Evolutionary conservation across 2,888 invertebrate genomes (phyloP).

Genomic region (Agrilus biguttatus): DNA sequence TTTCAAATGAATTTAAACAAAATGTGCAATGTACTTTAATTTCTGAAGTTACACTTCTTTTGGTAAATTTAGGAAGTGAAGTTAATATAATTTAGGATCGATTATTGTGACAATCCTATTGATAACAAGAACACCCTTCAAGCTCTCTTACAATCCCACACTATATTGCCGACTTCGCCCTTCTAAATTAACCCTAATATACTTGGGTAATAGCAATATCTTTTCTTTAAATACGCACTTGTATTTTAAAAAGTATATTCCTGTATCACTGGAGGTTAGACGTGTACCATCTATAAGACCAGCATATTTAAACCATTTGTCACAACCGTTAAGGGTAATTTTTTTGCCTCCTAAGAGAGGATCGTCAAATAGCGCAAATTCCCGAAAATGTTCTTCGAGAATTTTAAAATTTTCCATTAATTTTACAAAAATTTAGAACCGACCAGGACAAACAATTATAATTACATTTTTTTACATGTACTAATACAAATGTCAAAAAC

Average conservation of each 20-base stretch:
- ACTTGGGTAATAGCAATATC: too few relatives aligned
- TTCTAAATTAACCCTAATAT: conserved; percentile 6
- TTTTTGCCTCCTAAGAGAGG: conserved; percentile 71
- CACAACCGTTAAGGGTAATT: conserved; percentile 75
- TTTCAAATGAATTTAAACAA: too few relatives aligned
- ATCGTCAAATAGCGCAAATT: conserved; percentile 79
- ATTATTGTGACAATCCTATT: too few relatives aligned
- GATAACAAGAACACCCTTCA: too few relatives aligned
- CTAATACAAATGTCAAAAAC: neutral
- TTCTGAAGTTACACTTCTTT: too few relatives aligned
- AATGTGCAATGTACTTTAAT: too few relatives aligned
- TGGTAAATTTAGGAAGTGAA: too few relatives aligned
- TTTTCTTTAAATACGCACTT: conserved; percentile 37
- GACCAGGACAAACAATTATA: neutral
- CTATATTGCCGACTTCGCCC: too few relatives aligned
- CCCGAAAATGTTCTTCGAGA: conserved; percentile 55
- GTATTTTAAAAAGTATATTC: conserved; percentile 77
- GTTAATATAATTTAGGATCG: too few relatives aligned
- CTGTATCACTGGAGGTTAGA: conserved; percentile 80
- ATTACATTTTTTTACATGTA: neutral
- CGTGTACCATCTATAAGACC: conserved; percentile 57
- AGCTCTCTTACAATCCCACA: too few relatives aligned
- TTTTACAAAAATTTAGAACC: neutral
- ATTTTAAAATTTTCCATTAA: conserved; percentile 8
- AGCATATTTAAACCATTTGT: conserved; percentile 91